Evolutionary conservation across 2,888 invertebrate genomes (phyloP), one percentile per base, ranked within the genome.

Genomic region (Capitulum mitella): DNA sequence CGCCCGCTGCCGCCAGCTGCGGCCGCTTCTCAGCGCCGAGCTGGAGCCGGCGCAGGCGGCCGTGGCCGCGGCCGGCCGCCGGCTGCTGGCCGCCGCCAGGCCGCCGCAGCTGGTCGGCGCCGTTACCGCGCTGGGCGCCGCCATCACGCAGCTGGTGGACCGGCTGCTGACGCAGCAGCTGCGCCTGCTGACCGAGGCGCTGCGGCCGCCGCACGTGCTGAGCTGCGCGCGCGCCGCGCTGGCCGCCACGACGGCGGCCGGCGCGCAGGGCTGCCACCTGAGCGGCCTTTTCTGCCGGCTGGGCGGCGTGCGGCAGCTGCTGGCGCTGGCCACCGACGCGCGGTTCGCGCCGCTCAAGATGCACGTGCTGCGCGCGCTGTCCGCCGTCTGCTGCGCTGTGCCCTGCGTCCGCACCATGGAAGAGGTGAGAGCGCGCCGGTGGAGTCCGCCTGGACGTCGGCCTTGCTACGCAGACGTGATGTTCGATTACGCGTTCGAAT

Each of bases 141-240:
- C 70, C 70, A 70, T 70, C 70, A 70, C 70, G 8, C 70, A 40
- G 70, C 70, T 37, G 40, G 70, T 70, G 26, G 70, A 70, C 70
- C 70, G 34, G 40, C 37, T 70, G 40, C 70, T 70, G 37, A 37
- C 37, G 3, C 70, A 70, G 70, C 70, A 70, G 70, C 70, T 70
- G 10, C 70, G 70, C 10, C 37, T 70, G 70, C 70, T 70, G 26
- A 70, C 70, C 37, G 70, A 70, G 70, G 70, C 70, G 37, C 70
- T 70, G 70, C 70, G 70, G 70, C 70, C 70, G 70, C 70, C 70
- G 70, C 70, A 70, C 40, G 70, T 70, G 70, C 70, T 70, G 26
- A 70, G 70, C 70, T 70, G 70, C 26, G 70, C 37, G 12, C 70
- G 70, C 70, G 70, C 70, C 40, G 70, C 70, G 40, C 70, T 70